These are phyloP conservation scores for Echinometra lucunter DNA, from an alignment of 53 echinoderm and acorn worm species.

Conservation along the genomic window DNA sequence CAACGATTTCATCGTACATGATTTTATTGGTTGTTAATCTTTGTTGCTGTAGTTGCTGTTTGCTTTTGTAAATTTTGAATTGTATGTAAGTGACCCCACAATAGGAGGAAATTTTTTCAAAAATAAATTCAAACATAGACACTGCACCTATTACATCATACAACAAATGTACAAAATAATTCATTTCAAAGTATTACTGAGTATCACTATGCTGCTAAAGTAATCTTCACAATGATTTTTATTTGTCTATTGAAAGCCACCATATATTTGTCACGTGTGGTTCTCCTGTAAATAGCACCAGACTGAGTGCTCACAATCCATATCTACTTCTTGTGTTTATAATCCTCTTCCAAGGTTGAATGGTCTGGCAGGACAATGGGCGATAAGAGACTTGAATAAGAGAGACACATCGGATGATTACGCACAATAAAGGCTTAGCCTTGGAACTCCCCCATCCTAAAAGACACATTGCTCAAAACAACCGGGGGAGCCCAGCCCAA, in stretches of 20 bases:
- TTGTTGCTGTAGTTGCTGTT: no score
- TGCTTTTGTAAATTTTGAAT: no score
- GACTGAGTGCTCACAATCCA: slow-evolving; percentile 10
- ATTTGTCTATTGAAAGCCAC: neutral
- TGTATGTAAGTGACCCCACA: no score
- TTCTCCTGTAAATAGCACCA: neutral
- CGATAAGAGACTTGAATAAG: neutral
- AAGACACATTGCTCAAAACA: neutral
- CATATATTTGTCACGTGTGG: neutral
- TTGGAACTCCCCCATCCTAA: neutral
- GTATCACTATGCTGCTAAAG: neutral
- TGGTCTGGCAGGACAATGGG: slow-evolving; percentile 19
- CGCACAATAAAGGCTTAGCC: neutral
- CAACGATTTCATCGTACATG: no score
- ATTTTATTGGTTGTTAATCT: no score
- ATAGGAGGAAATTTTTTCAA: neutral
- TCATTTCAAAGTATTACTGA: neutral
- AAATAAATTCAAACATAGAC: neutral
- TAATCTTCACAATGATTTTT: neutral
- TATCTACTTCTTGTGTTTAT: neutral
- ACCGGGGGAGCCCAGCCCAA: neutral
- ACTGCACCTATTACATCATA: neutral
- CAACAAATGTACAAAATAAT: no score
- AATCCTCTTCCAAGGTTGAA: slow-evolving; percentile 37
- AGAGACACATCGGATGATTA: neutral